Conservation (phyloP, 2,113 vertebrate species). For the Hippocampus zosterae region DNA sequence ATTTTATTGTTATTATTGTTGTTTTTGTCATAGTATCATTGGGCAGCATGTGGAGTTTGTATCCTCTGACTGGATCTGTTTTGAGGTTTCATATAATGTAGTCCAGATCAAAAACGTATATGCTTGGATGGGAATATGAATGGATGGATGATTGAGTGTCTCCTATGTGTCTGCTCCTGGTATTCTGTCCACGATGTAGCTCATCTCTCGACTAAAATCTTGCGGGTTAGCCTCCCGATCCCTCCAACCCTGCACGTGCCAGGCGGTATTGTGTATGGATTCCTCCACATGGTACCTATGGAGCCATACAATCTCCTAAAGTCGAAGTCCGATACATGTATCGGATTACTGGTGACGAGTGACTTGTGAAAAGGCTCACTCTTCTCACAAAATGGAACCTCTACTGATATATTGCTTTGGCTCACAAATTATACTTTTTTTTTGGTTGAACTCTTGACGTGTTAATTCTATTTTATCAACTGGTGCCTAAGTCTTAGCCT, state of each 20-base stretch:
- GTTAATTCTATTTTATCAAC: constrained; percentile 24
- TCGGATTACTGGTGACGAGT: constrained; percentile 35
- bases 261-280: too few species aligned
- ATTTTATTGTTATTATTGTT: too few species aligned
- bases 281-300: constrained; percentile 11
- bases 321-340: neutral
- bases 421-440: neutral
- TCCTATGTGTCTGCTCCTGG: too few species aligned
- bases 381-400: constrained; percentile 25
- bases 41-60: neutral
- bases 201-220: too few species aligned
- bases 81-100: neutral
- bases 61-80: neutral
- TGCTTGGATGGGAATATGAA: too few species aligned
- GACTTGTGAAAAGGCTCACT: constrained; percentile 29
- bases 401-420: constrained; percentile 28
- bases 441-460: neutral
- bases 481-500: constrained; percentile 30
- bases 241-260: too few species aligned
- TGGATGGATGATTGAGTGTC: too few species aligned
- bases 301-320: neutral
- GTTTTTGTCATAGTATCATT: neutral
- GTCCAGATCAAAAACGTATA: too few species aligned
- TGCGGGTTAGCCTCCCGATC: too few species aligned
- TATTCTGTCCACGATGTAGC: too few species aligned